Evolutionary conservation across 1,140 invertebrate species (phyloP).

Genomic region (Heterodera schachtii): DNA sequence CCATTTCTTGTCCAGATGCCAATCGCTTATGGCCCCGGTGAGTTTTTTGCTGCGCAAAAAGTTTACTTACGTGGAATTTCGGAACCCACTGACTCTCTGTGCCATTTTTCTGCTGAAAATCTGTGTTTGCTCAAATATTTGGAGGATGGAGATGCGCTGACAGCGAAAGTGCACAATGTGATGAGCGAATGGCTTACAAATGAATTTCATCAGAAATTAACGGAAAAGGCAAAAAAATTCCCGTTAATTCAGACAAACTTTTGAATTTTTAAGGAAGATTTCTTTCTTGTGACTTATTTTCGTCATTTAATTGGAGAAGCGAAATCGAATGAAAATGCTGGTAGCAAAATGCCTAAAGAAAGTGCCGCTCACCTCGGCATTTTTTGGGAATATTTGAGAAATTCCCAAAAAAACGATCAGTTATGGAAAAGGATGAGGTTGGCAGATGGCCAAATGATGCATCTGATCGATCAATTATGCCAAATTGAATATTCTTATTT

Average conservation of each 20-base stretch:
- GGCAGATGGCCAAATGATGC: neutral
- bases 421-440: neutral
- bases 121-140: neutral
- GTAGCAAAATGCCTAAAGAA: neutral
- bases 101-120: neutral
- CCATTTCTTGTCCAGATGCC: neutral
- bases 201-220: neutral
- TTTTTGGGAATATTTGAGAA: neutral
- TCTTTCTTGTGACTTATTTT: neutral
- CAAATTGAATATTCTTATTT: neutral
- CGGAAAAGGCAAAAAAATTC: neutral
- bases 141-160: neutral
- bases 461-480: neutral
- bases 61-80: neutral
- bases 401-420: neutral
- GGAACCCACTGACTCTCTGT: neutral
- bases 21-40: neutral
- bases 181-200: neutral
- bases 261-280: neutral
- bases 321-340: neutral
- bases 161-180: neutral
- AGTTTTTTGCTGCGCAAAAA: neutral
- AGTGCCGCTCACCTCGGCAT: neutral
- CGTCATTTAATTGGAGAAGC: neutral
- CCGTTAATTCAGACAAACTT: neutral